These are phyloP conservation scores for Yponomeuta cagnagella DNA, from an alignment of 2,888 invertebrate species.

Conservation along the genomic window DNA sequence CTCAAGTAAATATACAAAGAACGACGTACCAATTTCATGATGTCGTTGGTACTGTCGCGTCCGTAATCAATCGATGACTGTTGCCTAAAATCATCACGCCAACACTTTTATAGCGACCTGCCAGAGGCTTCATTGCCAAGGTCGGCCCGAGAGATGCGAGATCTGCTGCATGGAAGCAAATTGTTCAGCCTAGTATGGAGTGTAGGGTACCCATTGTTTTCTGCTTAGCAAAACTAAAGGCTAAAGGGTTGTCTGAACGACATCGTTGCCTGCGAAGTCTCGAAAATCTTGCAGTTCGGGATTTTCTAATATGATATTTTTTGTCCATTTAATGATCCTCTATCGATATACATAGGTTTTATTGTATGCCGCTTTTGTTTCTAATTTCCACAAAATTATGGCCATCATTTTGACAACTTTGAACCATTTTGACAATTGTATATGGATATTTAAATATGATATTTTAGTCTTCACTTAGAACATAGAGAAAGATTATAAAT, in stretches of 20 bases:
- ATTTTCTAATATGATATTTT: too few species aligned
- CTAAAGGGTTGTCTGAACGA: background rate
- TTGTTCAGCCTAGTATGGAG: background rate
- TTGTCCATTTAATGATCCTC: too few species aligned
- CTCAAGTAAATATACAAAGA: conserved; percentile 17
- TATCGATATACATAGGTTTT: too few species aligned
- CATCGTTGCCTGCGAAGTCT: too few species aligned
- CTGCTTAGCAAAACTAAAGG: background rate
- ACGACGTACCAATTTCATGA: conserved; percentile 65
- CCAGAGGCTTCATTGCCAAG: conserved; percentile 49
- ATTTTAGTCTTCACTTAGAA: too few species aligned
- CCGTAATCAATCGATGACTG: conserved; percentile 50
- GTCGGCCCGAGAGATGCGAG: conserved; percentile 37
- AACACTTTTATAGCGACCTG: conserved; percentile 52
- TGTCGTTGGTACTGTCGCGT: conserved; percentile 34
- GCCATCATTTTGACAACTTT: too few species aligned
- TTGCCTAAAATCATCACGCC: conserved; percentile 30
- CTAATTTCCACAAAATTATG: too few species aligned
- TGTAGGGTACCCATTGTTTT: background rate
- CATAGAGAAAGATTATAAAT: too few species aligned
- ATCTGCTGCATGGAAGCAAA: background rate
- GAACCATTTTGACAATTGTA: too few species aligned
- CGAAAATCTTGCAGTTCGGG: too few species aligned
- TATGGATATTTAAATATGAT: too few species aligned
- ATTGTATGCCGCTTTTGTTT: too few species aligned